These are phyloP conservation scores for Conger conger DNA, from an alignment of 2,113 vertebrate species.

Conservation along the genomic window DNA sequence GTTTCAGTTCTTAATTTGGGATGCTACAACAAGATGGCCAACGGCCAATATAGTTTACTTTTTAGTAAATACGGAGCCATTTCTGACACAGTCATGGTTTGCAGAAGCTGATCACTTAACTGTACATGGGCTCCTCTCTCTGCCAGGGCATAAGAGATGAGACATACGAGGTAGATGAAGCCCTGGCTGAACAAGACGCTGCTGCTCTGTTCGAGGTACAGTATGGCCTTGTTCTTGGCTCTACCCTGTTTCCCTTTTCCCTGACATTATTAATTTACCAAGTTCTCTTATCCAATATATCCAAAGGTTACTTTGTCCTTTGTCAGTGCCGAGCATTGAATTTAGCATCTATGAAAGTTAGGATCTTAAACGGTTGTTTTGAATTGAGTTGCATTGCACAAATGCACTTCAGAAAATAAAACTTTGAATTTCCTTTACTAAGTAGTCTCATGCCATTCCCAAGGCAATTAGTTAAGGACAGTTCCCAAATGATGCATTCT, in stretches of 20 bases:
- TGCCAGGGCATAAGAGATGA: slow-evolving; percentile 69
- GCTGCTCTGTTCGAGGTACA: slow-evolving; percentile 64
- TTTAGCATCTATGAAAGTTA: too few relatives aligned
- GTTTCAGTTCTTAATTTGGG: too few relatives aligned
- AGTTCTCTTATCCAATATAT: not conserved
- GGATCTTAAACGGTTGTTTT: too few relatives aligned
- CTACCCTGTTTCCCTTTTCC: not conserved
- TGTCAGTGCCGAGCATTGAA: not conserved
- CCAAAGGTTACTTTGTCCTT: not conserved
- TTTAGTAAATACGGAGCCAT: too few relatives aligned
- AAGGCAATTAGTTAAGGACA: too few relatives aligned
- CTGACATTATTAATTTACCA: too few relatives aligned
- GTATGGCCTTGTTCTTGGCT: not conserved
- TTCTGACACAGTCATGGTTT: not conserved
- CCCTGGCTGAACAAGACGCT: slow-evolving; percentile 68
- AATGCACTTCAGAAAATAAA: too few relatives aligned
- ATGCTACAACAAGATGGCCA: too few relatives aligned
- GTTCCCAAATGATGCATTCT: not conserved
- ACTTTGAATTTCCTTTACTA: too few relatives aligned
- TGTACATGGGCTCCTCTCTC: slow-evolving; percentile 8
- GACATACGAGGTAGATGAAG: slow-evolving; percentile 70
- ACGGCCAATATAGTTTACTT: too few relatives aligned
- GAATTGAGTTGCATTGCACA: too few relatives aligned
- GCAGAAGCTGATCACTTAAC: not conserved
- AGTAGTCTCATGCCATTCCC: too few relatives aligned